phyloP scores from a whole-genome alignment of 2,888 invertebrate genomes.

The Cerceris ruficornis region DNA sequence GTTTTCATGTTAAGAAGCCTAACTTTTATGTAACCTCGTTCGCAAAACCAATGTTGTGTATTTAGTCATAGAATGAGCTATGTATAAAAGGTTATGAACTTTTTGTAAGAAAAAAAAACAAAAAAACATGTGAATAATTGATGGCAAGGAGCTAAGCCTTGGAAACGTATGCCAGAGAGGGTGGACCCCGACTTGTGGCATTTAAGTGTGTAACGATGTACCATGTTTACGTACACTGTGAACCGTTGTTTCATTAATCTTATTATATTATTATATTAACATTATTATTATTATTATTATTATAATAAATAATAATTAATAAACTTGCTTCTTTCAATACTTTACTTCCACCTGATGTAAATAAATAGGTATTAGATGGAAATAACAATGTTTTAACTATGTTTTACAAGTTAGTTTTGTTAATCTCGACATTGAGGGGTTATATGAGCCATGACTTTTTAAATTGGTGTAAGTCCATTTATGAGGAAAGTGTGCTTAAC shows the following conservation, averaged over 20 bases:
- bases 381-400: too few relatives aligned
- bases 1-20: constrained; percentile 3
- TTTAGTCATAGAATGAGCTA: constrained; percentile 60
- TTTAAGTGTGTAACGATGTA: constrained; percentile 29
- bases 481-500: background rate
- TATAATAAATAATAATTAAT: constrained; percentile 58
- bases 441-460: background rate
- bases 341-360: constrained; percentile 11
- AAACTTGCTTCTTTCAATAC: constrained; percentile 14
- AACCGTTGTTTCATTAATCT: constrained; percentile 62
- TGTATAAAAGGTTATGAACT: constrained; percentile 60
- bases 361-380: background rate
- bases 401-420: too few relatives aligned
- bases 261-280: constrained; percentile 52
- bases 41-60: constrained; percentile 59
- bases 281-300: constrained; percentile 54
- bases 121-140: constrained; percentile 57
- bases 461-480: background rate
- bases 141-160: constrained; percentile 44
- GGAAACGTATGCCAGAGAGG: constrained; percentile 59
- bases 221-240: constrained; percentile 41
- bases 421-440: background rate
- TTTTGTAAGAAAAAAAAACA: constrained; percentile 26
- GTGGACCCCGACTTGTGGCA: constrained; percentile 65
- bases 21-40: constrained; percentile 42